Percentiles rank a stretch among this genome's conserved stretches.
These are phyloP conservation scores for Drosophila ficusphila DNA, from an alignment of 1,140 invertebrate genomes.

Conservation along the genomic window DNA sequence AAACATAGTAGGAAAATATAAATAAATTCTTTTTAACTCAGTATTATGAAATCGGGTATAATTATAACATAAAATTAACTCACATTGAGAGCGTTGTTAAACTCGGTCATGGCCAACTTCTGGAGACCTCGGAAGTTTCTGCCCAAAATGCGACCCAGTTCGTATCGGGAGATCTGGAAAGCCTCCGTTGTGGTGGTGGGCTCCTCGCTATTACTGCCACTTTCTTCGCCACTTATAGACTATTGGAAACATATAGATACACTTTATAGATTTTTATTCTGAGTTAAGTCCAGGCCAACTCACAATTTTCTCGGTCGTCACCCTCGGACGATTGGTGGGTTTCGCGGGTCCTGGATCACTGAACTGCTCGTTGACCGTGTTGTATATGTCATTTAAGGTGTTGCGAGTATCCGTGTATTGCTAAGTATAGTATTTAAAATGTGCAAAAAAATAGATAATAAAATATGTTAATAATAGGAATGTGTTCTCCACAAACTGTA, in stretches of 20 bases:
- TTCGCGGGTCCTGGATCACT: constrained; percentile 70
- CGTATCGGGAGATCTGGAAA: constrained; percentile 79
- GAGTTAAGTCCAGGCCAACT: background rate
- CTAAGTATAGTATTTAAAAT: constrained; percentile 14
- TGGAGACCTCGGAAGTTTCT: constrained; percentile 79
- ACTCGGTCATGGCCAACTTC: constrained; percentile 69
- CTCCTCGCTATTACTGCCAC: constrained; percentile 26
- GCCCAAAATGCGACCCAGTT: constrained; percentile 77
- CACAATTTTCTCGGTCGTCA: constrained; percentile 64
- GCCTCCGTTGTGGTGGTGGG: constrained; percentile 69
- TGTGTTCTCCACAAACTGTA: too few species aligned
- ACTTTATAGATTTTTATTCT: background rate
- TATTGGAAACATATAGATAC: background rate
- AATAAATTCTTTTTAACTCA: too few species aligned
- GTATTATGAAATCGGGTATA: too few species aligned
- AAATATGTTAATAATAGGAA: too few species aligned
- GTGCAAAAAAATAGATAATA: background rate
- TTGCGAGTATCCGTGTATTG: constrained; percentile 80
- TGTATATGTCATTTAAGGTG: constrained; percentile 71
- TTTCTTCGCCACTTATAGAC: constrained; percentile 40
- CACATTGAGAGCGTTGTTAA: constrained; percentile 74
- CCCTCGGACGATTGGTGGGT: constrained; percentile 51
- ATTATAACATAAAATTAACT: background rate
- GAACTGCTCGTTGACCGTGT: constrained; percentile 76
- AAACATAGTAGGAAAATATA: background rate